Conservation (phyloP, 1,140 invertebrate species). For the Antheraea mylitta region DNA sequence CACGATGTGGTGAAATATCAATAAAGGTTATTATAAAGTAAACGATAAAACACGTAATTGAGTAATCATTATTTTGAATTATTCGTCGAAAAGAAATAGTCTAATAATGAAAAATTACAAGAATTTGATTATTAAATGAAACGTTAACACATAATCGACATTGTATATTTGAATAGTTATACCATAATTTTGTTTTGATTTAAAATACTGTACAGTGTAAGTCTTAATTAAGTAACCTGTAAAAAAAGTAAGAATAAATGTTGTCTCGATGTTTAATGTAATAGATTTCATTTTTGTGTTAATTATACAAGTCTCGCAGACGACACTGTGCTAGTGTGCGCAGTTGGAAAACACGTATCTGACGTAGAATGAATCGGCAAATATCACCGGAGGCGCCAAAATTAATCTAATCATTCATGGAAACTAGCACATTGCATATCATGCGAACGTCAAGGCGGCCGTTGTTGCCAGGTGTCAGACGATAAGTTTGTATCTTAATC, state of each 20-base stretch:
- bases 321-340: background rate
- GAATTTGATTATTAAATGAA: too few relatives aligned
- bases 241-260: background rate
- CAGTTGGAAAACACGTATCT: background rate
- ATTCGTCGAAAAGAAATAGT: too few relatives aligned
- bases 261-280: background rate
- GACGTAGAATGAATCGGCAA: constrained; percentile 25
- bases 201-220: too few relatives aligned
- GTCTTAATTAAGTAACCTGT: background rate
- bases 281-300: background rate
- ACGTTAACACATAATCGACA: too few relatives aligned
- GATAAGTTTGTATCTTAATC: constrained; percentile 22
- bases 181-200: too few relatives aligned
- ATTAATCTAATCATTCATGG: constrained; percentile 47
- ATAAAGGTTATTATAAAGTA: too few relatives aligned
- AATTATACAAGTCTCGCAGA: background rate
- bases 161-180: too few relatives aligned
- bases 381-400: constrained; percentile 41
- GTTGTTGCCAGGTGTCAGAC: constrained; percentile 27
- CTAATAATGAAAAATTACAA: too few relatives aligned
- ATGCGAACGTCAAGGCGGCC: constrained; percentile 29
- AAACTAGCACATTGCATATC: constrained; percentile 48
- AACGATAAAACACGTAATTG: too few relatives aligned
- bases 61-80: too few relatives aligned
- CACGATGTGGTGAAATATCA: too few relatives aligned